Evolutionary conservation across 2,113 vertebrate genomes (phyloP), one percentile per base, ranked within the genome.

Genomic region (Glaucidium brasilianum): DNA sequence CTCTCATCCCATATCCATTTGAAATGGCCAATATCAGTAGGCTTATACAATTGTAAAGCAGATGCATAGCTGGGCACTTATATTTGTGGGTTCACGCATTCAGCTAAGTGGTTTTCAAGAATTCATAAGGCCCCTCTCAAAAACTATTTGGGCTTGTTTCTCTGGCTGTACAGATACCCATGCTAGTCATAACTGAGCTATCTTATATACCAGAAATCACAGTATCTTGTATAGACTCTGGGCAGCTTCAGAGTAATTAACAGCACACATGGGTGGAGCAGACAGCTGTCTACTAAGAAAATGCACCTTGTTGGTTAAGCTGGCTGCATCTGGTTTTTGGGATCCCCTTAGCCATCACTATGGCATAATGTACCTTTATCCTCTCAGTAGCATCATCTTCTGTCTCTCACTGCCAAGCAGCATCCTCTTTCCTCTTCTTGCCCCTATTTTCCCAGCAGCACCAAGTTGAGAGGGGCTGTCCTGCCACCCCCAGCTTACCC

Each of bases 321-420:
- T 73, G 63, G 29, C 8, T 86, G 12, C 56, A 47, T 29, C 5
- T 5, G 64, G 55, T 13, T 60, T 77, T 45, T 13, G 32, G 43
- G 49, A 81, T 81, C 10, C 5, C 16, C 15, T 73, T 47, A 68
- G 49, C 10, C 16, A 71, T 11, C n/a, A 15, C 14, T 13, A 52
- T 17, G 21, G 15, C 12, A 39, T 37, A 71, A 53, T 0, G 0
- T 30, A 43, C 6, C 22, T 80, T 63, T 22, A 19, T 41, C 7
- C 12, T 69, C 60, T 77, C 50, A 29, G 55, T 1, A 60, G 22
- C 29, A 80, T 29, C 5, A 12, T 25, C 9, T 68, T 55, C 67
- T 71, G 53, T 37, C 30, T 72, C 41, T 13, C 27, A 13, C 5
- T 43, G 58, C 26, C 35, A 37, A 62, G 29, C 22, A 59, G 52